Evolutionary conservation across 2,113 vertebrate genomes (phyloP), one percentile per base, ranked within the genome.

Genomic region (Siphamia tubifer): DNA sequence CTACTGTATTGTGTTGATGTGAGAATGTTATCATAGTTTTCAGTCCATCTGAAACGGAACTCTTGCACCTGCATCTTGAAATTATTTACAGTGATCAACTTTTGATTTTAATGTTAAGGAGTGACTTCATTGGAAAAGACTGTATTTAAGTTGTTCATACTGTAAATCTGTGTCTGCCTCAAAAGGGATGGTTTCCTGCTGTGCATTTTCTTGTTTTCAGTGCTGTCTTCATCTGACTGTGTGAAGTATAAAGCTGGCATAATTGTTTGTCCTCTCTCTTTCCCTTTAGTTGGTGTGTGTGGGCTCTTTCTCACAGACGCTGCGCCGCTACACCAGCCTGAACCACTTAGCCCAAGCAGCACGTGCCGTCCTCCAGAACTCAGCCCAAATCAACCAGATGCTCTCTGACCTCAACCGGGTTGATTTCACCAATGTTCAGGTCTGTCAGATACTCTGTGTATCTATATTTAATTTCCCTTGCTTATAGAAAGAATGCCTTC

Each of bases 371-470:
- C 91, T 97, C 17, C 95, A 96, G 89, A 96, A 96, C 85, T 93
- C 96, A 0, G 94, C 96, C 2, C 96, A 97, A 83, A 97, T 97
- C 88, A 96, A 91, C 81, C 95, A 97, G 87, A 97, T 97, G 95
- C 93, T 97, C 39, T 96, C 93, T 1, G 95, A 97, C 80, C 94
- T 97, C 78, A 97, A 97, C 86, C 90, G 96, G 0, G 96, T 96
- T 6, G 95, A 97, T 82, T 97, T 97, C 79, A 94, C 93, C 51
- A 97, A 96, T 10, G 96, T 97, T 16, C 95, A 97, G 91, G 92
- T 93, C 24, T n/a, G 83, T 19, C 8, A 12, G 15, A 6, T 0
- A 0, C 36, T 3, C 39, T 23, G 16, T 44, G 6, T 6, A 2
- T 24, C 3, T 3, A 4, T 47, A 8, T 7, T 12, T 0, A 35